Base-by-base conservation (phyloP, 2,113 vertebrate species). In the Xiphophorus maculatus region DNA sequence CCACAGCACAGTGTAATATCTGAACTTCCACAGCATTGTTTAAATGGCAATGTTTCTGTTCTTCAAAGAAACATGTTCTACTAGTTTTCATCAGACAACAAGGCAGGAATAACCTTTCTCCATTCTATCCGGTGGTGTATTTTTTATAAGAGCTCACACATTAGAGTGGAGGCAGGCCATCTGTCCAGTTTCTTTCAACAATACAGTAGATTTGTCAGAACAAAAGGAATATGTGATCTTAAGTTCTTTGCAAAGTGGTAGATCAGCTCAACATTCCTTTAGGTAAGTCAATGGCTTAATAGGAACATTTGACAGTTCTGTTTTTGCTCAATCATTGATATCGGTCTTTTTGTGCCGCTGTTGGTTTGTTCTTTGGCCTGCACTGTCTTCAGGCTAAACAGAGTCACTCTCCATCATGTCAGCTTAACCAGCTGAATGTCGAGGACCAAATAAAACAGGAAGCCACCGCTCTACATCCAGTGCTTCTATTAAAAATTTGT, bases 341-440 rank as follows among this genome's bases (percentile, higher is more conserved):
- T 74, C 37, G 0, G 76, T 28, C 58, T 71, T 61, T 68, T 70
- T 14, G 6, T 75, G 79, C 54, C 79, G 73, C 61, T 76, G 79
- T 69, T 74, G 77, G 71, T 73, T 80, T 77, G 70, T 77, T 83
- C 62, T 74, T 42, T 63, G 69, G 68, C 61, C 69, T 44, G 66
- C 37, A 35, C 30, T 64, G 61, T 80, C 81, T 86, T 9, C 3
- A n/a, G 81, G 84, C 75, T 66, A 14, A 42, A 81, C 42, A 1
- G 13, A 73, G 80, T 90, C 89, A 62, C 73, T 84, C 65, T 76
- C 19, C 29, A 79, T 92, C 44, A 79, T 35, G 62, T 92, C 87
- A 83, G 35, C 22, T 78, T 7, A 65, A 79, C 40, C 81, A 82
- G 73, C 33, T 22, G 72, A 79, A 63, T 71, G 66, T 80, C 25